Conservation (phyloP, 2,113 vertebrate species). For the Stigmatopora argus region DNA sequence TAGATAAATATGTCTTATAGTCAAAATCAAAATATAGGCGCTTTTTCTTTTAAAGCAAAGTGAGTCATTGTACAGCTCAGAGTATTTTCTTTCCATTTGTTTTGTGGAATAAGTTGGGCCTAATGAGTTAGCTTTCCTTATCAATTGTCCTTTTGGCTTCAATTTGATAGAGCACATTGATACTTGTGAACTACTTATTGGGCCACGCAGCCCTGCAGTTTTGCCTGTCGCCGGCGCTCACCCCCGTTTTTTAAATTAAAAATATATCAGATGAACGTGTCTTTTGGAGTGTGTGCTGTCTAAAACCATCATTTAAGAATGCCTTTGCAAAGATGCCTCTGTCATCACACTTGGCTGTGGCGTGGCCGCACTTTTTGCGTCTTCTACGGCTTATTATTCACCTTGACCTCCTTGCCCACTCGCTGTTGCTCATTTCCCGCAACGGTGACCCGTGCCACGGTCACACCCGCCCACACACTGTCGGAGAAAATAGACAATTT, state of each 20-base stretch:
- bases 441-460: constrained; percentile 41
- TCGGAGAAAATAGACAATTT: constrained; percentile 21
- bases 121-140: constrained; percentile 26
- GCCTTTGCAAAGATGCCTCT: neutral
- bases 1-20: neutral
- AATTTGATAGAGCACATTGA: constrained; percentile 20
- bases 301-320: neutral
- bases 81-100: constrained; percentile 32
- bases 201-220: neutral
- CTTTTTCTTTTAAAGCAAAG: neutral
- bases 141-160: constrained; percentile 27
- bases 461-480: constrained; percentile 13
- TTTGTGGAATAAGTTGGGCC: constrained; percentile 25
- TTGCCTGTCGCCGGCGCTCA: neutral
- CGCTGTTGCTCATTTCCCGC: constrained; percentile 50
- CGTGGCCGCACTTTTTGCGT: neutral
- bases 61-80: constrained; percentile 10
- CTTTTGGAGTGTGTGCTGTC: neutral
- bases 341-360: neutral
- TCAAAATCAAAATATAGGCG: neutral
- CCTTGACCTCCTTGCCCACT: constrained; percentile 46
- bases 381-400: constrained; percentile 34
- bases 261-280: constrained; percentile 2
- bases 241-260: constrained; percentile 1
- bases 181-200: constrained; percentile 13